Conservation (phyloP, 2,888 invertebrate species). For the Ditylenchus weischeri region DNA sequence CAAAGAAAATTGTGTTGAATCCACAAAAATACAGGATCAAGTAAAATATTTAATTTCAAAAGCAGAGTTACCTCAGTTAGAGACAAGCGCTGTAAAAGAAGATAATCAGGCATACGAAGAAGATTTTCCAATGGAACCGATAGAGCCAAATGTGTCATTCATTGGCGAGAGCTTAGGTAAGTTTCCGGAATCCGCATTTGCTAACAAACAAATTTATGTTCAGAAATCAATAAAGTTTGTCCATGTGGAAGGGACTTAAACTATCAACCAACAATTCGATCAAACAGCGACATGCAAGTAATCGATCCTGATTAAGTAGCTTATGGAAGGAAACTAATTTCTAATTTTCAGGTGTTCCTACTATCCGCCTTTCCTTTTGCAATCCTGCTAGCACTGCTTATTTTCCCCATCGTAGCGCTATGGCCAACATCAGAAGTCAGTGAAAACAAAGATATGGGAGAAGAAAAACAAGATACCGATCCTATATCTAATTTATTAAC, state of each 20-base stretch:
- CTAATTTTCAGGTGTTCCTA: background rate
- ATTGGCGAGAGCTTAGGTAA: too few relatives aligned
- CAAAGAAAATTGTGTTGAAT: conserved; percentile 14
- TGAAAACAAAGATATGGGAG: background rate
- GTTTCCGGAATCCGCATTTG: too few relatives aligned
- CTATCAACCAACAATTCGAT: background rate
- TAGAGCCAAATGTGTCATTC: too few relatives aligned
- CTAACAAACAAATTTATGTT: background rate
- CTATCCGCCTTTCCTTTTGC: background rate
- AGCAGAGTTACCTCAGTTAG: too few relatives aligned
- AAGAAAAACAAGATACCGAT: background rate
- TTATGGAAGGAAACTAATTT: background rate
- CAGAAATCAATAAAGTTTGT: background rate
- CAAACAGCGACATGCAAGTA: background rate
- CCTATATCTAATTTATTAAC: too few relatives aligned
- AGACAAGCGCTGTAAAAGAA: too few relatives aligned
- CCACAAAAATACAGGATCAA: conserved; percentile 8
- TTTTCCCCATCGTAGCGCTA: background rate
- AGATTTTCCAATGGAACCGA: too few relatives aligned
- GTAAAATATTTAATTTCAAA: background rate
- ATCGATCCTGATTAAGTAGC: background rate
- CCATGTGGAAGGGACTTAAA: background rate
- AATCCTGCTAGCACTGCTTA: background rate
- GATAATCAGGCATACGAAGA: too few relatives aligned
- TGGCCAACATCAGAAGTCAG: background rate